Evolutionary conservation across 2,888 invertebrate species (phyloP).

Genomic region (Xiphydria camelus): DNA sequence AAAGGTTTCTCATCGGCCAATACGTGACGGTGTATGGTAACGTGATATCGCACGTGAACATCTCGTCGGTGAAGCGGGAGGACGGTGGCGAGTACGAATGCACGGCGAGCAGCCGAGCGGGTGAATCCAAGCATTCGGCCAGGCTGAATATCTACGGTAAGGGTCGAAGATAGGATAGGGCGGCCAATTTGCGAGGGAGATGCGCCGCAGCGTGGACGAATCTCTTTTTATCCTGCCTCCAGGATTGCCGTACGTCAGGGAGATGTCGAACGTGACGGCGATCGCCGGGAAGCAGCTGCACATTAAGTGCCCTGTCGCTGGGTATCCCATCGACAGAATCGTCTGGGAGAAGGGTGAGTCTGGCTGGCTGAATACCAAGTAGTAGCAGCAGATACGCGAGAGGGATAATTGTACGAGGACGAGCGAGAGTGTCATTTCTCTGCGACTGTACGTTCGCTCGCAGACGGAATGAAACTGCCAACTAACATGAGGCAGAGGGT

Average conservation of each 20-base stretch:
- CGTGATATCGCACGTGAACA: constrained; percentile 60
- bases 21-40: constrained; percentile 60
- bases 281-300: constrained; percentile 59
- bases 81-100: constrained; percentile 64
- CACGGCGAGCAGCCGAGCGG: constrained; percentile 60
- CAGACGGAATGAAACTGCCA: constrained; percentile 61
- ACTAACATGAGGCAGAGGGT: constrained; percentile 62
- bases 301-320: constrained; percentile 62
- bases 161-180: too few relatives aligned
- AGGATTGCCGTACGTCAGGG: constrained; percentile 58
- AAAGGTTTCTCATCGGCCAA: constrained; percentile 60
- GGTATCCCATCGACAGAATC: constrained; percentile 60
- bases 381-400: too few relatives aligned
- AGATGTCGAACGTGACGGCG: constrained; percentile 56
- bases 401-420: too few relatives aligned
- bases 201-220: too few relatives aligned
- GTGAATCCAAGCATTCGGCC: constrained; percentile 58
- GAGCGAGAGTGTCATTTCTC: too few relatives aligned
- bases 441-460: constrained; percentile 1
- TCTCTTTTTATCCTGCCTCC: constrained; percentile 18
- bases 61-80: constrained; percentile 57
- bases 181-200: too few relatives aligned
- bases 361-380: too few relatives aligned
- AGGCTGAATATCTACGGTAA: constrained; percentile 65
- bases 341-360: constrained; percentile 63